phyloP scores from a whole-genome alignment of 1,140 invertebrate species.

The Pogonus chalceus region DNA sequence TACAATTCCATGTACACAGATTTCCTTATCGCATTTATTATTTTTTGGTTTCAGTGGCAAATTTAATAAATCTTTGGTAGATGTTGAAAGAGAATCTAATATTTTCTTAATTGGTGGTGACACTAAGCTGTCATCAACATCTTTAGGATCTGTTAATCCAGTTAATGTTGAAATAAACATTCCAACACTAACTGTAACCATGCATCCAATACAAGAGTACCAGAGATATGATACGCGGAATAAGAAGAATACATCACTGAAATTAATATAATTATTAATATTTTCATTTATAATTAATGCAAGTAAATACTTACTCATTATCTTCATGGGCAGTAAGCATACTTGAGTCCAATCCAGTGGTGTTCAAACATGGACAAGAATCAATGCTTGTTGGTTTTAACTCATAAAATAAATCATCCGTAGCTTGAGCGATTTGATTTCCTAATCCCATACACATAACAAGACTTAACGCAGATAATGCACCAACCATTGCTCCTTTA shows the following conservation, averaged over 20 bases:
- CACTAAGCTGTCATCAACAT: slow-evolving; percentile 42
- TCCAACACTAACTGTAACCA: slow-evolving; percentile 51
- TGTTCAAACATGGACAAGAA: slow-evolving; percentile 38
- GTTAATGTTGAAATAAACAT: slow-evolving; percentile 51
- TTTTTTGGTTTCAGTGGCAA: slow-evolving; percentile 13
- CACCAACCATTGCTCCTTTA: slow-evolving; percentile 56
- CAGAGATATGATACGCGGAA: slow-evolving; percentile 63
- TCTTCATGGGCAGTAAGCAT: background rate
- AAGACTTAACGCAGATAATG: slow-evolving; percentile 46
- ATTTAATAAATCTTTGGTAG: slow-evolving; percentile 16
- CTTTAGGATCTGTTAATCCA: slow-evolving; percentile 41
- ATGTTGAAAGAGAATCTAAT: slow-evolving; percentile 19
- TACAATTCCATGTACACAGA: slow-evolving; percentile 30
- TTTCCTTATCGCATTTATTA: slow-evolving; percentile 10
- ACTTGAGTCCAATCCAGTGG: slow-evolving; percentile 14
- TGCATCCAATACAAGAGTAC: slow-evolving; percentile 57
- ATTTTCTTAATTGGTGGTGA: slow-evolving; percentile 40
- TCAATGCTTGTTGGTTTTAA: slow-evolving; percentile 37
- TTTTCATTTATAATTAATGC: background rate
- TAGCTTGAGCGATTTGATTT: slow-evolving; percentile 49
- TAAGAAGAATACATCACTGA: slow-evolving; percentile 32
- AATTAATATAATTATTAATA: slow-evolving; percentile 11
- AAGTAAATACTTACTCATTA: slow-evolving; percentile 4
- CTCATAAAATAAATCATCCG: slow-evolving; percentile 35
- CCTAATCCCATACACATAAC: slow-evolving; percentile 67